phyloP scores from a whole-genome alignment of 1,140 invertebrate genomes.

The Brachystomella parvula region DNA sequence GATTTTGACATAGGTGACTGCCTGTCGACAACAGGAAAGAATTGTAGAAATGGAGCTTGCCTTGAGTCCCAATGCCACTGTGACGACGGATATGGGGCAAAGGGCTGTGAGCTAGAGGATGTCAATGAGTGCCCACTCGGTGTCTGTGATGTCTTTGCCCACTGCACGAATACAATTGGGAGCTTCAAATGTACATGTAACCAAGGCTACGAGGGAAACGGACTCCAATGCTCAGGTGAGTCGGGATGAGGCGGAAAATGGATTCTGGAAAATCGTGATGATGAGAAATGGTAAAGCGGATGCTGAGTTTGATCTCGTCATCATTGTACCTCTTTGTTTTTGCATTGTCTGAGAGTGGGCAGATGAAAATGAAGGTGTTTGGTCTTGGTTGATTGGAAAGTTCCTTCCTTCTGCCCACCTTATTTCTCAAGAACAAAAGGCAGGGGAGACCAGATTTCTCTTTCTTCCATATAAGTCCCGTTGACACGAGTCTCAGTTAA shows the following conservation, averaged over 20 bases:
- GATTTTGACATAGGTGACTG: conserved; percentile 63
- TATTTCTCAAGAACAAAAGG: neutral
- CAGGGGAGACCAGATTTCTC: neutral
- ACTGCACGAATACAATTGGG: conserved; percentile 92
- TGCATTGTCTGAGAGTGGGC: neutral
- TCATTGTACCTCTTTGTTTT: neutral
- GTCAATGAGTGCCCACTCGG: conserved; percentile 94
- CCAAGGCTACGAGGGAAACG: conserved; percentile 87
- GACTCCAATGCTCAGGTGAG: conserved; percentile 86
- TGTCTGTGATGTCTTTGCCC: conserved; percentile 93
- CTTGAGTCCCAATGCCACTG: conserved; percentile 88
- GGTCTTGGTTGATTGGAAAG: neutral
- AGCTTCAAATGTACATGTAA: conserved; percentile 92
- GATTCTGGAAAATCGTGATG: neutral
- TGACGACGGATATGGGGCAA: conserved; percentile 87
- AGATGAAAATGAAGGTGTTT: neutral
- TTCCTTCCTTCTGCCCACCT: conserved; percentile 5
- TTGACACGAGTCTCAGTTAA: neutral
- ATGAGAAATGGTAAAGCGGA: neutral
- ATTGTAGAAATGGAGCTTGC: conserved; percentile 84
- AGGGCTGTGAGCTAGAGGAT: conserved; percentile 80
- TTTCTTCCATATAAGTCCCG: conserved; percentile 4
- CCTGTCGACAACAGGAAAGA: conserved; percentile 69
- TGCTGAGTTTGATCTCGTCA: neutral
- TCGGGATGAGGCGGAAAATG: neutral